Percentiles rank a stretch among this genome's conserved stretches.
phyloP scores from a whole-genome alignment of 2,888 invertebrate species.

The Caenorhabditis angaria region DNA sequence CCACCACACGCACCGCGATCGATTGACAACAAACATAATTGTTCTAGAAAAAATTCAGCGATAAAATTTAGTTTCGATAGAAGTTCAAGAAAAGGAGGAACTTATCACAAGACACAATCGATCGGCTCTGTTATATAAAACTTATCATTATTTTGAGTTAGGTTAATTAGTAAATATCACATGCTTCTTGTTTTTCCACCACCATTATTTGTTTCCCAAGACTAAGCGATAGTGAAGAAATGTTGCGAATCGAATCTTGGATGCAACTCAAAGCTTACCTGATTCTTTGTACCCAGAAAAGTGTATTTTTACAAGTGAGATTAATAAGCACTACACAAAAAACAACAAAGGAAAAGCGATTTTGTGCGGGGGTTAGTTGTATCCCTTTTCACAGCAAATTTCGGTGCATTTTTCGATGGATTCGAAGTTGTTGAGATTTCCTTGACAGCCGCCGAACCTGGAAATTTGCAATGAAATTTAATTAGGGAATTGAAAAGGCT shows the following conservation, averaged over 20 bases:
- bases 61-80: neutral
- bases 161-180: neutral
- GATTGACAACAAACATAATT: slow-evolving; percentile 69
- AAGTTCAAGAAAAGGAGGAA: neutral
- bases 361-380: slow-evolving; percentile 24
- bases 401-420: slow-evolving; percentile 65
- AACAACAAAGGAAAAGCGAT: neutral
- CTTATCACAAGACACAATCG: slow-evolving; percentile 14
- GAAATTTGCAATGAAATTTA: slow-evolving; percentile 22
- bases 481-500: neutral
- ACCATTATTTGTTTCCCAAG: neutral
- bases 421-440: slow-evolving; percentile 67
- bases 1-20: slow-evolving; percentile 70
- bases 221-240: slow-evolving; percentile 3
- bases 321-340: neutral
- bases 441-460: slow-evolving; percentile 67
- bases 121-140: slow-evolving; percentile 55
- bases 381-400: slow-evolving; percentile 68
- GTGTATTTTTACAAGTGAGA: neutral
- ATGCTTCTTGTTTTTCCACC: neutral
- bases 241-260: neutral
- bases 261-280: neutral
- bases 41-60: slow-evolving; percentile 56
- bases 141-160: neutral
- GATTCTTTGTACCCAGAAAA: neutral